Evolutionary conservation across 2,113 vertebrate genomes (phyloP).

Genomic region (Tylochromis polylepis): DNA sequence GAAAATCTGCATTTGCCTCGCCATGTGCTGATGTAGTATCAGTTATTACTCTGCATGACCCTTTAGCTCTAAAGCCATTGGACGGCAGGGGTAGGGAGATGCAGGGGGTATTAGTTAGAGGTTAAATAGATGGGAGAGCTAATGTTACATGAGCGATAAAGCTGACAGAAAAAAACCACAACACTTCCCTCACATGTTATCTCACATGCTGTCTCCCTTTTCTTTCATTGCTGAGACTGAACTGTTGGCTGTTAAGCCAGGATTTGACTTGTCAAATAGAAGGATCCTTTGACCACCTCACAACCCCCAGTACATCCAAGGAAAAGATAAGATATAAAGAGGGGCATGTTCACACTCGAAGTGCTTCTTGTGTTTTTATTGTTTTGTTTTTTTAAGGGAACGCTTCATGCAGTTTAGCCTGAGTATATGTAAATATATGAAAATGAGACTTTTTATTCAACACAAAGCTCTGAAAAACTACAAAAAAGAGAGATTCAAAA

Average conservation of each 20-base stretch:
- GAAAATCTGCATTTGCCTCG: neutral
- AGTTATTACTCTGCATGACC: neutral
- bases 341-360: neutral
- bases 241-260: neutral
- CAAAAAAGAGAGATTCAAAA: neutral
- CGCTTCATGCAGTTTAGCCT: neutral
- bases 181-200: neutral
- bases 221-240: neutral
- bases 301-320: neutral
- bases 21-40: slow-evolving; percentile 28
- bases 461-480: neutral
- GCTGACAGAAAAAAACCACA: neutral
- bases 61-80: neutral
- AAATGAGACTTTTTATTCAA: neutral
- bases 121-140: neutral
- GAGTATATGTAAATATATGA: neutral
- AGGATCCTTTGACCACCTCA: neutral
- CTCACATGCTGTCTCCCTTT: neutral
- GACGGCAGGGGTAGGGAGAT: neutral
- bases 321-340: neutral
- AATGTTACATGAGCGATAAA: neutral
- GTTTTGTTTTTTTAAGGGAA: neutral
- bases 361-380: neutral
- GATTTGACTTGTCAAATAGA: neutral
- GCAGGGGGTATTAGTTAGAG: neutral